phyloP scores from a whole-genome alignment of 2,797 vertebrate genomes.

The Peromyscus eremicus region DNA sequence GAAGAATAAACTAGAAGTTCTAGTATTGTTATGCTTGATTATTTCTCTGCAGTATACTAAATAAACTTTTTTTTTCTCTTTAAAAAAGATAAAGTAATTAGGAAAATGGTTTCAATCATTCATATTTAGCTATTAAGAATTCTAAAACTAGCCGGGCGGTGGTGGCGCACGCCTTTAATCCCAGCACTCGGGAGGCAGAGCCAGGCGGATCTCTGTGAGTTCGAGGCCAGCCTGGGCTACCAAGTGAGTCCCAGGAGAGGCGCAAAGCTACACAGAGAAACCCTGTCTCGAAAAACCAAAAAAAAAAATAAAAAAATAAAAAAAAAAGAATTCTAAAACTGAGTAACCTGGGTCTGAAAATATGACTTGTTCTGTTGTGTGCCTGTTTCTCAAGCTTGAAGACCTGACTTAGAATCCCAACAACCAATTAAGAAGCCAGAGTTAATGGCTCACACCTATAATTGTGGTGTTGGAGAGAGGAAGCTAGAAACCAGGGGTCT shows the following conservation, averaged over 20 bases:
- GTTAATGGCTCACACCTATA: neutral
- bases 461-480: neutral
- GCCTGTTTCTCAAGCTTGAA: neutral
- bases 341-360: neutral
- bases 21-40: neutral
- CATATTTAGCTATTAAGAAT: neutral
- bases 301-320: no score
- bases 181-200: no score
- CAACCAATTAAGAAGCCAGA: neutral
- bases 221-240: no score
- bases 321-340: constrained; percentile 32
- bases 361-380: no score
- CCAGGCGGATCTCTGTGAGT: no score
- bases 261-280: no score
- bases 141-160: no score
- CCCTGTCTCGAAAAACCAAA: no score
- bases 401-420: neutral
- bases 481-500: neutral
- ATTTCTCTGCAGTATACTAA: neutral
- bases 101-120: neutral
- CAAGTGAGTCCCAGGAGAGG: no score
- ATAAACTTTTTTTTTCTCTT: neutral
- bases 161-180: no score
- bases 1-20: neutral
- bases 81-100: neutral